Evolutionary conservation across 2,113 vertebrate species (phyloP).

Genomic region (Rhombomys opimus): DNA sequence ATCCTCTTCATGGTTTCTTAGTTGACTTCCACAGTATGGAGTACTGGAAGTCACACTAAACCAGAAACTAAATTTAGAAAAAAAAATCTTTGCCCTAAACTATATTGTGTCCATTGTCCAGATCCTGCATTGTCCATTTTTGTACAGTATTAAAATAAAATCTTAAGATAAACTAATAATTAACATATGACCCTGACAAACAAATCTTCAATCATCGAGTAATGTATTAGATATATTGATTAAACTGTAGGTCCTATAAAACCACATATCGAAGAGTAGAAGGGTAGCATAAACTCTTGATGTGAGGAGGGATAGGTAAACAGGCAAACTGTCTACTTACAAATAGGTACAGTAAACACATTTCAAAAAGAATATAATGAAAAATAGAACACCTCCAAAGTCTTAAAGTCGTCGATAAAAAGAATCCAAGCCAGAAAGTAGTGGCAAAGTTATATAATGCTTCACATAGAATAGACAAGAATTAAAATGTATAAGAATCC

Average conservation of each 20-base stretch:
- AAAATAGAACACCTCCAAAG: background rate
- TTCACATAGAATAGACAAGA: background rate
- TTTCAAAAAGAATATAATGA: background rate
- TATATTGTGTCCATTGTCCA: background rate
- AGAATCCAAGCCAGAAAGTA: background rate
- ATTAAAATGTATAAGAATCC: background rate
- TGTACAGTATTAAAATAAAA: background rate
- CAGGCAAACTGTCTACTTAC: too few relatives aligned
- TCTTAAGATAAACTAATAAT: background rate
- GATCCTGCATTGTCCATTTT: background rate
- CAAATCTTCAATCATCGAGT: background rate
- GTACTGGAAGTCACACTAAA: background rate
- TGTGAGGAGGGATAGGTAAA: background rate
- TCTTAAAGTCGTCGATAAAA: background rate
- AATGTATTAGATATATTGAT: background rate
- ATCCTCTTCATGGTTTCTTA: background rate
- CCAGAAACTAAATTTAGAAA: background rate
- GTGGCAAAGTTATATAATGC: background rate
- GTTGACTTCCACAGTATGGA: background rate
- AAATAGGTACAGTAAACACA: background rate
- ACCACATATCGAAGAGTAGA: background rate
- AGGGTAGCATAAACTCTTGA: background rate
- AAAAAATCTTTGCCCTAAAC: background rate
- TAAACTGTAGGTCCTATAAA: background rate
- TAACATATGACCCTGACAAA: background rate